Base-by-base conservation (phyloP, 2,797 vertebrate species). In the Periparus ater region DNA sequence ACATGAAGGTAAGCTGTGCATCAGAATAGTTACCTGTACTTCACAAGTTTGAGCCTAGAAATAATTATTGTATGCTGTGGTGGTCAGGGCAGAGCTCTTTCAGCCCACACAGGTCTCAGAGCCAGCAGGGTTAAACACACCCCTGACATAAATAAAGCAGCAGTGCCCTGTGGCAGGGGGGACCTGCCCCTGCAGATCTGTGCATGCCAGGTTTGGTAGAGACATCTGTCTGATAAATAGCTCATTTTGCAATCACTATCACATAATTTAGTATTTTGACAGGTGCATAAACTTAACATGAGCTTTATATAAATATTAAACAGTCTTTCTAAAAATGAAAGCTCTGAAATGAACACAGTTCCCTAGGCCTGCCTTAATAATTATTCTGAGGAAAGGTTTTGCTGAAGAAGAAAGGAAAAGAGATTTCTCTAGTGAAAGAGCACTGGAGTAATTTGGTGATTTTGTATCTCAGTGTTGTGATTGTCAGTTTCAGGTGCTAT, bases 241-340 rank as follows among this genome's bases (percentile, higher is more conserved):
- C 96, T 96, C 96, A 84, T 97, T 97, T 97, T 96, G 95, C 96
- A 96, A 96, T 97, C 95, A 95, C 91, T 91, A 97, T 96, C 95
- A 79, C 85, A 92, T 96, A 97, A 97, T 97, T 96, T 94, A 96
- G 96, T 96, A 94, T 93, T 93, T 95, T 97, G 97, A 97, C 96
- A 97, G 96, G 94, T 96, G 96, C 96, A 97, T 97, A 96, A 97
- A 96, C 96, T 96, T 96, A 97, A 96, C 94, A 92, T 94, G 96
- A 97, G 93, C 88, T 96, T 96, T 96, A 94, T 96, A 97, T 97
- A 97, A 97, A 97, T 97, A 96, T 97, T 97, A 97, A 97, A 97
- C 91, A 97, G 96, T 36, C 86, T 96, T 96, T 95, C 96, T 97
- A 95, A 95, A 96, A 97, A 95, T 97, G 97, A 97, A 97, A 96